Evolutionary conservation across 2,888 invertebrate genomes (phyloP).

Genomic region (Hartigia nigra): DNA sequence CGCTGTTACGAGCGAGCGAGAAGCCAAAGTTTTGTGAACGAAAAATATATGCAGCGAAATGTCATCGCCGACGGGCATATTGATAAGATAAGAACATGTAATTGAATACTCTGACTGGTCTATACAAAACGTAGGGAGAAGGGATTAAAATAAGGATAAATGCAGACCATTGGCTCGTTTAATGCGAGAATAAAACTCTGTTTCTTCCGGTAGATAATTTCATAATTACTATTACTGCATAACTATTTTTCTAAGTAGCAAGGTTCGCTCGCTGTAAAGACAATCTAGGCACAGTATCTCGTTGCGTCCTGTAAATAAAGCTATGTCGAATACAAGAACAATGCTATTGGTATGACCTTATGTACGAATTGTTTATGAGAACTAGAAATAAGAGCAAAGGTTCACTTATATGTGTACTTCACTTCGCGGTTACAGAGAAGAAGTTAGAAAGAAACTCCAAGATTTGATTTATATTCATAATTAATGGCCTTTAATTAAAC

Average conservation of each 20-base stretch:
- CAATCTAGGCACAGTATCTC: conserved; percentile 48
- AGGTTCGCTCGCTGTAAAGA: conserved; percentile 43
- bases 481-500: not conserved
- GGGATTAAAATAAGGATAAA: not conserved
- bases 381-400: not conserved
- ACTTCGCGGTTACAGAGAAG: not conserved
- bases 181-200: not conserved
- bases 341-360: not conserved
- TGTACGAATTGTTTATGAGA: not conserved
- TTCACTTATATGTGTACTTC: not conserved
- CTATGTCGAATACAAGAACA: conserved; percentile 25
- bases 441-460: not conserved
- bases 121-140: not conserved
- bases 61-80: not conserved
- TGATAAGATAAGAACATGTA: not conserved
- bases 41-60: not conserved
- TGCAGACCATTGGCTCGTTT: not conserved
- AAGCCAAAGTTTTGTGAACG: not conserved
- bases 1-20: not conserved
- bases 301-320: conserved; percentile 54
- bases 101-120: not conserved
- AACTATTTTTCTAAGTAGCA: conserved; percentile 46
- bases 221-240: conserved; percentile 32
- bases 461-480: not conserved
- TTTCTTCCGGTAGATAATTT: not conserved